Conservation (phyloP, 1,140 invertebrate genomes). For the Drosophila repleta region DNA sequence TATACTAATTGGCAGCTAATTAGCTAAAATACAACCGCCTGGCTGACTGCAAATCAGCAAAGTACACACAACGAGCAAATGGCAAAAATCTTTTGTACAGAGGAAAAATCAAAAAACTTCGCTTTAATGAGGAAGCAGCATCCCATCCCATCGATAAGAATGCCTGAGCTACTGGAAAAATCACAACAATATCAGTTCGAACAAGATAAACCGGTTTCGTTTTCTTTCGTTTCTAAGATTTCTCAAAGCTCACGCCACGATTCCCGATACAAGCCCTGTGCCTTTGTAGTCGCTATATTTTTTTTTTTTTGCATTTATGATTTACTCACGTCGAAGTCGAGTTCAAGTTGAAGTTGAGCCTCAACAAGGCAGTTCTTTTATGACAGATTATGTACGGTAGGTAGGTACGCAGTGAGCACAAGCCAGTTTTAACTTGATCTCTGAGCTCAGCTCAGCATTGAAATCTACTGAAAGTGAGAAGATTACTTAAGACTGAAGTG, state of each 20-base stretch:
- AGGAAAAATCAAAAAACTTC: constrained; percentile 61
- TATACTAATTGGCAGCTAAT: constrained; percentile 66
- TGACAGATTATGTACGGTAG: neutral
- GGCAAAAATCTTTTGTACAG: constrained; percentile 29
- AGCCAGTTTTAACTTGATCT: constrained; percentile 1
- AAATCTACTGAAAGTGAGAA: too few species aligned
- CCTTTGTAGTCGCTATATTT: neutral
- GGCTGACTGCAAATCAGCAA: constrained; percentile 31
- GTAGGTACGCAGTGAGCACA: neutral
- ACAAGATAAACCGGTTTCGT: constrained; percentile 64
- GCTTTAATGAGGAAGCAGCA: constrained; percentile 63
- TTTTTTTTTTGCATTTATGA: neutral
- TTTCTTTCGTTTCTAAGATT: constrained; percentile 10
- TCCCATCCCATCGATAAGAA: neutral
- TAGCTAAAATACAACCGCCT: constrained; percentile 34
- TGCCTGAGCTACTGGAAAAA: constrained; percentile 41
- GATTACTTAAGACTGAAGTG: too few species aligned
- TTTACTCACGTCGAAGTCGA: constrained; percentile 45
- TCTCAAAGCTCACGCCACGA: constrained; percentile 16
- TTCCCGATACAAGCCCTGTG: neutral
- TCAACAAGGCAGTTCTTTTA: constrained; percentile 24
- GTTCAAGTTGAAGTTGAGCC: constrained; percentile 22
- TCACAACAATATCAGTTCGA: constrained; percentile 48
- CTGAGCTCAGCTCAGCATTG: neutral
- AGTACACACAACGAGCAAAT: constrained; percentile 39